Conservation (phyloP, 92 coral and sea anemone species). For the Palythoa grandiflora region DNA sequence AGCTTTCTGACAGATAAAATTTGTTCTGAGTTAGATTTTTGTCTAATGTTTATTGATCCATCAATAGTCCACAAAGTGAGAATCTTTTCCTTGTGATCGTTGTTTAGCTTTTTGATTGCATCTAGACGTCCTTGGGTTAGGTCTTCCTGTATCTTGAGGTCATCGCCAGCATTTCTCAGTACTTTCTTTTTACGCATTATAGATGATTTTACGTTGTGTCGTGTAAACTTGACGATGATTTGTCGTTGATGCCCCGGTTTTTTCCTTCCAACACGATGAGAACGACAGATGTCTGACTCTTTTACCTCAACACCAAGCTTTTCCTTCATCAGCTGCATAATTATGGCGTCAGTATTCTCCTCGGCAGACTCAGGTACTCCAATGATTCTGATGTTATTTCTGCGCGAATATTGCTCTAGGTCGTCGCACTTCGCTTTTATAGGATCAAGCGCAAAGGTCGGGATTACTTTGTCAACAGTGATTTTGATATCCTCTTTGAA, state of each 20-base stretch:
- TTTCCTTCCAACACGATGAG: constrained; percentile 27
- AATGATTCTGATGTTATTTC: background rate
- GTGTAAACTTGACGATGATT: constrained; percentile 17
- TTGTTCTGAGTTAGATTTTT: constrained; percentile 23
- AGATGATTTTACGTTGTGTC: background rate
- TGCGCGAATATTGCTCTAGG: background rate
- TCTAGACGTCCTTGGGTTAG: constrained; percentile 27
- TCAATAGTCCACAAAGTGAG: constrained; percentile 21
- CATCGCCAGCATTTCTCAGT: background rate
- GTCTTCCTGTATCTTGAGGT: constrained; percentile 29
- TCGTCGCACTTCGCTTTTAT: background rate
- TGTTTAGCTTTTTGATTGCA: constrained; percentile 39
- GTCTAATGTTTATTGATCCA: constrained; percentile 40
- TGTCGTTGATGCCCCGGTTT: constrained; percentile 39
- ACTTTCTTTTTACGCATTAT: constrained; percentile 16
- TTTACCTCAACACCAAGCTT: background rate
- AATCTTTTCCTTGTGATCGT: constrained; percentile 18
- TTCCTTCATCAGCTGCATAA: background rate
- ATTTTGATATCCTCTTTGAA: background rate
- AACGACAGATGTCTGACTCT: constrained; percentile 21
- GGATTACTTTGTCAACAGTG: background rate
- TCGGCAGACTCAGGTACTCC: background rate
- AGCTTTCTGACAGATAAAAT: no score
- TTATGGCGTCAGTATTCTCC: background rate
- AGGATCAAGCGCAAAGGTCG: background rate